Evolutionary conservation across 2,888 invertebrate genomes (phyloP), one percentile per base, ranked within the genome.

Genomic region (Luperina testacea): DNA sequence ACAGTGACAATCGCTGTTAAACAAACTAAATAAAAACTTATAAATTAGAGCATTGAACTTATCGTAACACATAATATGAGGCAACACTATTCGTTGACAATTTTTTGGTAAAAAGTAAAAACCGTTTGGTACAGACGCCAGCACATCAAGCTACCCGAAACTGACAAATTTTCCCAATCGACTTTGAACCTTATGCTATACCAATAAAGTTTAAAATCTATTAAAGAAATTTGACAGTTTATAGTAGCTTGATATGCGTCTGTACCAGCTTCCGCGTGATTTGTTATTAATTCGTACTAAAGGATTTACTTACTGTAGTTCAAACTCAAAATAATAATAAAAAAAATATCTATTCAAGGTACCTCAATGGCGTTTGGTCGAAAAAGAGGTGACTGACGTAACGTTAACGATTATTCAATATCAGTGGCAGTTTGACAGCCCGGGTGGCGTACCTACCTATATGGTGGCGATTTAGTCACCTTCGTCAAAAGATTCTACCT

Each of bases 11-110:
- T 24, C 27, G 3, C 32, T 69, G 38, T 51, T 38, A 9, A n/a
- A 27, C 38, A 67, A 11, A 20, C 1, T 17, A 53, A 51, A 20
- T 63, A 53, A 72, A 51, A 67, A 32, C 59, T 15, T 61, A 13
- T 2, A 61, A 27, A 32, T 27, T 8, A 20, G 11, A 38, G 13
- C 24, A 48, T 69, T 73, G 1, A 32, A 17, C 11, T 78, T 78
- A 72, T 72, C 59, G 51, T 48, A 1, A 64, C 6, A 20, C 48
- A 27, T 68, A 57, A 27, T 68, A 57, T 17, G 63, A 27, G 7
- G 70, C 69, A 80, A 65, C 80, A 75, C 69, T 70, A 80, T 38
- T 24, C 48, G 0, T 75, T 80, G 80, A 74, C 20, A 17, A 1
- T 24, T 17, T 59, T 75, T 27, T 53, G 24, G 13, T 20, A 64